Conservation (phyloP, 2,113 vertebrate genomes). For the Pandion haliaetus region DNA sequence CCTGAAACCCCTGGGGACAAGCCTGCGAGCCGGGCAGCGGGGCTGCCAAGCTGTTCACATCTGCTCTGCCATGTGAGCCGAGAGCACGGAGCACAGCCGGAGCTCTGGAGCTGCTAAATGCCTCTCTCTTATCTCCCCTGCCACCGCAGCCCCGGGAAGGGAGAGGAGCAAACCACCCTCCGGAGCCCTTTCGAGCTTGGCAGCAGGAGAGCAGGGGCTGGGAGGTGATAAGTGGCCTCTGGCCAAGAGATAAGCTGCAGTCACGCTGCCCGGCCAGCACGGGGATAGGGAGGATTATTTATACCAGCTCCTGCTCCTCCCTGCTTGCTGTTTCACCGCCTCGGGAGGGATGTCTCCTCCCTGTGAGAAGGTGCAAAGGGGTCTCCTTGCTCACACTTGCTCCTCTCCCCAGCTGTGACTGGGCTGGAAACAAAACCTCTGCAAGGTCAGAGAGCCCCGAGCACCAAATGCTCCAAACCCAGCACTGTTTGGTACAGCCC, state of each 20-base stretch:
- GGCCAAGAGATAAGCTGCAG: conserved; percentile 40
- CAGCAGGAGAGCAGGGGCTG: not conserved
- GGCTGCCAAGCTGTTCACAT: not conserved
- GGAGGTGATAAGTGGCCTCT: not conserved
- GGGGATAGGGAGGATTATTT: not conserved
- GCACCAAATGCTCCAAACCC: fast-evolving
- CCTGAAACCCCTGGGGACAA: not conserved
- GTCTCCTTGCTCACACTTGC: not conserved
- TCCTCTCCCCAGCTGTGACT: not conserved
- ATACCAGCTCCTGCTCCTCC: not conserved
- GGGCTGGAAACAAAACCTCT: not conserved
- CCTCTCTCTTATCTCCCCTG: not conserved
- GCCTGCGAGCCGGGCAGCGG: not conserved
- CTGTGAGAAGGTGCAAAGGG: not conserved
- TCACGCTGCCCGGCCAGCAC: not conserved
- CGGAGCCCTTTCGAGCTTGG: not conserved
- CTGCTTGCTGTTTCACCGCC: not conserved
- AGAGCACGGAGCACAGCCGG: not conserved
- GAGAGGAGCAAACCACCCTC: not conserved
- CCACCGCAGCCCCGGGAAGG: fast-evolving
- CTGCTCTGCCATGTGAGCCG: not conserved
- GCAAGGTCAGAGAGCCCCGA: not conserved
- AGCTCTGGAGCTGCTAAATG: not conserved
- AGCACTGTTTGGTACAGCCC: not conserved
- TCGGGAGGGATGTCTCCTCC: not conserved